Base-by-base conservation (phyloP, 2,113 vertebrate species). In the Nansenia antarctica region DNA sequence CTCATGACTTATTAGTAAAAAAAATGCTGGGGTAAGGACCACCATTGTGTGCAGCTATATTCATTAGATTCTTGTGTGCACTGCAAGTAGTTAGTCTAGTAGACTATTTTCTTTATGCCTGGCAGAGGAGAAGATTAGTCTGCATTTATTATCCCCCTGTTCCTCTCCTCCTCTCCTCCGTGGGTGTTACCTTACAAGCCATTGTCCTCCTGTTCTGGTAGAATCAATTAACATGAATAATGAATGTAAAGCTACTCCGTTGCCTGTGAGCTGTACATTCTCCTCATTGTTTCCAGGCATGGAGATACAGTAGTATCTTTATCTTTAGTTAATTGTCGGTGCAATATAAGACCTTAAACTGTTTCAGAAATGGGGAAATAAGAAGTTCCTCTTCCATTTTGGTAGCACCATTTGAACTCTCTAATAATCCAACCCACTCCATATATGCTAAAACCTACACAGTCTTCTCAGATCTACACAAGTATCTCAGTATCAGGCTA, bases 151-250 rank as follows among this genome's bases (percentile, higher is more conserved):
- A 45, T 78, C 77, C 69, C n/a, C n/a, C n/a, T n/a, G n/a, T n/a
- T n/a, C n/a, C n/a, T n/a, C n/a, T n/a, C n/a, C n/a, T n/a, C n/a
- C 85, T 80, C 73, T 79, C 77, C 81, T 78, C 72, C 58, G 79
- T 52, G 69, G 81, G 89, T 85, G 85, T 92, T 82, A 82, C 69
- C 82, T 92, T 91, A 86, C 91, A 86, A 85, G 79, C 80, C 83
- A 81, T 73, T 77, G 74, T 86, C 78, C 86, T 78, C 83, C 89
- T n/a, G 86, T 90, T 81, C 84, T 89, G 89, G 87, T 88, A 80
- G 78, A 85, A 89, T 90, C 89, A 91, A 91, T 92, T 89, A 90
- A 84, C 78, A 92, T 93, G 84, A 93, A 92, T 92, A 91, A 93
- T 92, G 82, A 83, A 93, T 90, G 82, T 15, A 9, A 18, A 67